phyloP scores from a whole-genome alignment of 2,113 vertebrate species.

The Copsychus sechellarum region DNA sequence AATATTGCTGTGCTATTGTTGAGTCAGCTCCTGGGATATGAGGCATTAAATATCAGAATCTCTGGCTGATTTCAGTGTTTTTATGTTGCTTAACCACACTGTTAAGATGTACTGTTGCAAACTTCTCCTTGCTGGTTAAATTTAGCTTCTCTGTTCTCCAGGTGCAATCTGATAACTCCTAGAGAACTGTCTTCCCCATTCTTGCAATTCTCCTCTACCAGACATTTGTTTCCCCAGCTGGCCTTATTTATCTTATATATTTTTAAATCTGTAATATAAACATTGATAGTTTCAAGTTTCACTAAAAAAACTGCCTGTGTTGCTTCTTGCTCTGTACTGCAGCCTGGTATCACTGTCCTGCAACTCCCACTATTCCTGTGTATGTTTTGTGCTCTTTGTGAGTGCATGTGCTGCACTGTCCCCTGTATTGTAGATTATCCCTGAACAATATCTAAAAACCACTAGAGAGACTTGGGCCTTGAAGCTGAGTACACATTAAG shows the following conservation, averaged over 20 bases:
- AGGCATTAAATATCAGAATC: not conserved
- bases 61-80: slow-evolving; percentile 5
- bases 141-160: not conserved
- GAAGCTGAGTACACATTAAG: not conserved
- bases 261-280: not conserved
- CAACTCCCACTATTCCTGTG: not conserved
- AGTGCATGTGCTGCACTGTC: not conserved
- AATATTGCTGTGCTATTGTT: slow-evolving; percentile 29
- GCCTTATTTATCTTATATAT: not conserved
- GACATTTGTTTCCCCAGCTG: not conserved
- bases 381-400: not conserved
- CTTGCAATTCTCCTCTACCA: not conserved
- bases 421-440: not conserved
- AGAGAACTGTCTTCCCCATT: not conserved
- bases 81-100: slow-evolving; percentile 3
- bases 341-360: not conserved
- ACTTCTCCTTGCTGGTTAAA: not conserved
- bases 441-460: not conserved
- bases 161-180: not conserved
- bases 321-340: not conserved
- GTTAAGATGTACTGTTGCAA: not conserved
- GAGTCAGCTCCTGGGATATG: not conserved
- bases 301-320: not conserved
- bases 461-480: not conserved
- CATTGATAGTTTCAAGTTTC: not conserved